Percentiles rank a stretch among this genome's conserved stretches.
These are phyloP conservation scores for Drymonia ruficornis DNA, from an alignment of 2,888 invertebrate species.

Conservation along the genomic window DNA sequence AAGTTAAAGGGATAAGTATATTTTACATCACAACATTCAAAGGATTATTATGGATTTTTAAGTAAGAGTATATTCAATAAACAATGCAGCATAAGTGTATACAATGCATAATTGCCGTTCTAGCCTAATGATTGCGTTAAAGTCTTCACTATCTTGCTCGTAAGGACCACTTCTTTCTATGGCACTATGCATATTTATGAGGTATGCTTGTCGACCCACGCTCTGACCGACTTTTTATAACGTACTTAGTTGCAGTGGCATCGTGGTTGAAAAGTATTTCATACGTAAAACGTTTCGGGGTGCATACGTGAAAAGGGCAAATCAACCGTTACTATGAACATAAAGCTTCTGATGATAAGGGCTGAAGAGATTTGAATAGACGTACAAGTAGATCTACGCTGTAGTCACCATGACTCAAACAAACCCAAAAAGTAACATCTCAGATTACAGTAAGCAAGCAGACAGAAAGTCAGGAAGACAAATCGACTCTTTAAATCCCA, in stretches of 20 bases:
- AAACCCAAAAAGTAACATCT: too few relatives aligned
- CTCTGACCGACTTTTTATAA: constrained; percentile 35
- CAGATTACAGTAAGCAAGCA: too few relatives aligned
- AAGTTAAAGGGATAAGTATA: neutral
- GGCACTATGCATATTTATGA: constrained; percentile 42
- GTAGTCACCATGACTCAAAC: too few relatives aligned
- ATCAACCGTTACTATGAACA: constrained; percentile 35
- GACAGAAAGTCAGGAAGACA: too few relatives aligned
- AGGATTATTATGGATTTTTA: constrained; percentile 25
- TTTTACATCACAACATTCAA: neutral
- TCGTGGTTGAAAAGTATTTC: constrained; percentile 18
- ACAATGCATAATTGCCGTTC: constrained; percentile 34
- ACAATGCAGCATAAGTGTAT: constrained; percentile 24
- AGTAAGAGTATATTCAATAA: constrained; percentile 41
- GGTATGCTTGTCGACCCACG: constrained; percentile 20
- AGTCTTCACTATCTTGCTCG: constrained; percentile 31
- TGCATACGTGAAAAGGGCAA: constrained; percentile 65
- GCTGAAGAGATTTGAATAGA: neutral
- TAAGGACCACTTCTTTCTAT: constrained; percentile 31
- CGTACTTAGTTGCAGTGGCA: constrained; percentile 21
- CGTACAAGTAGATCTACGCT: too few relatives aligned
- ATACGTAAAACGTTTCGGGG: constrained; percentile 38
- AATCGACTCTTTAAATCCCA: neutral
- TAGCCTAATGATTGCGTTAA: constrained; percentile 41
- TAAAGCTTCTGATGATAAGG: neutral